Conservation (phyloP, 2,797 vertebrate species). For the Acanthurus lineatus region DNA sequence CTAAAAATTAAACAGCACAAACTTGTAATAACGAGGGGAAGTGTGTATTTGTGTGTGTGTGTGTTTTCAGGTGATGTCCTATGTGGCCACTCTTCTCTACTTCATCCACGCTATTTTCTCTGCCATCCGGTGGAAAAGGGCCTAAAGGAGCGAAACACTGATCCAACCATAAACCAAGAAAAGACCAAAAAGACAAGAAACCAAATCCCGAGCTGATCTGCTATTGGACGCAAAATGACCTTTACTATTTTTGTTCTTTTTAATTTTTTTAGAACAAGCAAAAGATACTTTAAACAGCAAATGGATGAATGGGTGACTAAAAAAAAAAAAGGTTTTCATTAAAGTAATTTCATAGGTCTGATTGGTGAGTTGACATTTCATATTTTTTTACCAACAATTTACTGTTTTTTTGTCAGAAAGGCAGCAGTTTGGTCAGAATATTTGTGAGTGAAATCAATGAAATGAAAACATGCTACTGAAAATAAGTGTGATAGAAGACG, state of each 20-base stretch:
- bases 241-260: not conserved
- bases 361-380: not conserved
- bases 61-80: constrained; percentile 80
- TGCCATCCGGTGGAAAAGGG: constrained; percentile 78
- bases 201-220: not conserved
- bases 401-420: not conserved
- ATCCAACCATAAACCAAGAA: not conserved
- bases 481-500: not conserved
- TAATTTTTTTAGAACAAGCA: not conserved
- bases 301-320: not conserved
- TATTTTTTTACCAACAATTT: not conserved
- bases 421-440: not conserved
- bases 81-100: constrained; percentile 78
- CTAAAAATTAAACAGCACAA: too few relatives aligned
- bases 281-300: not conserved
- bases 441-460: not conserved
- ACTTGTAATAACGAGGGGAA: not conserved
- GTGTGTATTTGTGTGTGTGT: not conserved
- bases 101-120: constrained; percentile 82
- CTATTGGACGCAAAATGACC: not conserved
- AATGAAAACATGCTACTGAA: not conserved
- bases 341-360: not conserved
- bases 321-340: not conserved
- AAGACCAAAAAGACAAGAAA: not conserved
- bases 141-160: constrained; percentile 59